Base-by-base conservation (phyloP, 35 echinoderm and acorn worm genomes). In the Lytechinus variegatus region DNA sequence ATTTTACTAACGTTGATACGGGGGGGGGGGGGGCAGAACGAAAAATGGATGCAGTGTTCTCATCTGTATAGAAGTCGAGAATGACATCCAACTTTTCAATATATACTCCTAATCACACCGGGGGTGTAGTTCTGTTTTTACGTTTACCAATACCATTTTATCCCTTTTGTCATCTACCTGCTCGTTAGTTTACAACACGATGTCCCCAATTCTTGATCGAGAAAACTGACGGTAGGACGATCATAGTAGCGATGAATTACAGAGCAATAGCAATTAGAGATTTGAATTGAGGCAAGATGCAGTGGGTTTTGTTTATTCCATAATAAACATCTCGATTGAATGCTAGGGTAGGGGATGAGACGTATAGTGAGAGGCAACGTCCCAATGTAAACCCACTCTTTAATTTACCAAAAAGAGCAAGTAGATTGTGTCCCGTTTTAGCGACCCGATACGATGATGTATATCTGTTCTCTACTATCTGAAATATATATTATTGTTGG, bases 181-280 rank as follows among this genome's bases (percentile, higher is more conserved):
- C 66, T 79, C 66, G 66, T 79, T 79, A 79, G 66, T 79, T 79
- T 79, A 79, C 66, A 79, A 79, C 66, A 79, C 66, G 66, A 79
- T 79, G 66, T 79, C 66, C 66, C 33, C n/a, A 24, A 79, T 79
- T 79, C 66, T 16, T 79, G 66, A 79, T 79, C 66, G 66, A 79
- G 66, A 79, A 79, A 79, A 79, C 66, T 79, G 66, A n/a, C 66
- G 66, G 66, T 79, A 79, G 66, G 21, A 79, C 19, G 66, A 79
- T 79, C 66, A 79, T 79, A 90, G 52, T 90, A 54, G 88, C 88
- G 88, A 90, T 93, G 92, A 93, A 93, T 93, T 93, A 93, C 92
- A 57, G 92, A 28, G 92, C 53, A 93, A 93, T 93, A 93, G 28
- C 92, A 93, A 93, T 93, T 93, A 93, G 53, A 93, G 92, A 93